Percentiles rank a stretch among this genome's conserved stretches.
Conservation (phyloP, 2,888 invertebrate species). For the Tachina lurida region DNA sequence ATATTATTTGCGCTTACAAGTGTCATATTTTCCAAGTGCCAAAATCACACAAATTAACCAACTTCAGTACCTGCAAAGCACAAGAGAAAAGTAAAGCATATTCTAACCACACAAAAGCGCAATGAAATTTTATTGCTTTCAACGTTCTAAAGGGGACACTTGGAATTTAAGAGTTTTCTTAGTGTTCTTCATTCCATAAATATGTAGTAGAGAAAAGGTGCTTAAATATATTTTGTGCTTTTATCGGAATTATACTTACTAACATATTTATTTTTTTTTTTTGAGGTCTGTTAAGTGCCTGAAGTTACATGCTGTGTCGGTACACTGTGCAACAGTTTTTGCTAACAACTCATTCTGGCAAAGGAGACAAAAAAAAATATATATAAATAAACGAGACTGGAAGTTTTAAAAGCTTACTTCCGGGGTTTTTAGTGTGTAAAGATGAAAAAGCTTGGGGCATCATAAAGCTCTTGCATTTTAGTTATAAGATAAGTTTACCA, state of each 20-base stretch:
- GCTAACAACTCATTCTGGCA: too few species aligned
- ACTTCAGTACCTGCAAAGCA: neutral
- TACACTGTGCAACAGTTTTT: too few species aligned
- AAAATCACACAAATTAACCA: too few species aligned
- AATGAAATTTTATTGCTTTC: neutral
- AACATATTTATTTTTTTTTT: neutral
- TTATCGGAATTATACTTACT: neutral
- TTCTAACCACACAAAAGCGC: neutral
- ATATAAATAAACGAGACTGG: too few species aligned
- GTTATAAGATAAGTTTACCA: too few species aligned
- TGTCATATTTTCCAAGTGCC: too few species aligned
- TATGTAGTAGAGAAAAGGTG: neutral
- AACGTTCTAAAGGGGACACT: neutral
- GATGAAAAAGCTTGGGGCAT: too few species aligned
- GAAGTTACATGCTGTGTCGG: constrained; percentile 1
- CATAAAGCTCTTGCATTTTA: too few species aligned
- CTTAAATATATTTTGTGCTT: neutral
- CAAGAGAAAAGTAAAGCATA: neutral
- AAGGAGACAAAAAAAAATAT: too few species aligned
- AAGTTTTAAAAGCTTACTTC: too few species aligned
- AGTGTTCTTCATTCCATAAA: neutral
- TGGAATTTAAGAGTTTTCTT: neutral
- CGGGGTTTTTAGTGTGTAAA: too few species aligned
- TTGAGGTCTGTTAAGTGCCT: neutral
- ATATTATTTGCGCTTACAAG: too few species aligned